Percentiles rank a stretch among this genome's conserved stretches.
Conservation (phyloP, 1,140 invertebrate species). For the Drosophila bifasciata region DNA sequence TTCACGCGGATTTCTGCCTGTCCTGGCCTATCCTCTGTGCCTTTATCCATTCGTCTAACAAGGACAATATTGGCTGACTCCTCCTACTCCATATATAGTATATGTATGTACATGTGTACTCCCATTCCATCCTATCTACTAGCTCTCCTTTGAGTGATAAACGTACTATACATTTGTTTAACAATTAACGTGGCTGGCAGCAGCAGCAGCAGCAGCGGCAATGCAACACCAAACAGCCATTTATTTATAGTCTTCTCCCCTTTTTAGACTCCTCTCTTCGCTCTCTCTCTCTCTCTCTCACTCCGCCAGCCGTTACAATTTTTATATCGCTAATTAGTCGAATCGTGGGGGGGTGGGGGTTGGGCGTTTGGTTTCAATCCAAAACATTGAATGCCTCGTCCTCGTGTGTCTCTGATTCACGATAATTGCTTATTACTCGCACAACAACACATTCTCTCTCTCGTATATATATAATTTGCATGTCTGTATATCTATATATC, state of each 20-base stretch:
- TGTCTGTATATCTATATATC: too few species aligned
- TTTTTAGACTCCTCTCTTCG: slow-evolving; percentile 13
- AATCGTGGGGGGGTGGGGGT: slow-evolving; percentile 16
- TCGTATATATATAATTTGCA: background rate
- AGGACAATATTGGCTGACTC: slow-evolving; percentile 59
- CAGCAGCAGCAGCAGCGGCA: slow-evolving; percentile 42
- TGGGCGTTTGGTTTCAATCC: slow-evolving; percentile 40
- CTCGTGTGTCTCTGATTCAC: slow-evolving; percentile 49
- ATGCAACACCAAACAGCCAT: slow-evolving; percentile 40
- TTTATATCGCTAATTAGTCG: slow-evolving; percentile 67
- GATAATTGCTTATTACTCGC: slow-evolving; percentile 65
- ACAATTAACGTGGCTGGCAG: slow-evolving; percentile 68
- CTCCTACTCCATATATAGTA: background rate
- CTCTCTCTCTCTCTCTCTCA: too few species aligned
- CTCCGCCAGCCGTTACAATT: slow-evolving; percentile 37
- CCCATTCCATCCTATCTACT: slow-evolving; percentile 15
- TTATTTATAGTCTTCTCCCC: slow-evolving; percentile 22
- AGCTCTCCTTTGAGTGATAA: slow-evolving; percentile 61
- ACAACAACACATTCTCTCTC: slow-evolving; percentile 13
- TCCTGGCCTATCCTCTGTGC: too few species aligned
- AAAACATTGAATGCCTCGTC: too few species aligned
- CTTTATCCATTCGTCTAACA: slow-evolving; percentile 68
- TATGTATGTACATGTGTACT: too few species aligned
- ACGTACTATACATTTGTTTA: slow-evolving; percentile 76
- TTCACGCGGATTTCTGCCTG: slow-evolving; percentile 44